Evolutionary conservation across 1,140 invertebrate genomes (phyloP).

Genomic region (Potamilus streckersoni): DNA sequence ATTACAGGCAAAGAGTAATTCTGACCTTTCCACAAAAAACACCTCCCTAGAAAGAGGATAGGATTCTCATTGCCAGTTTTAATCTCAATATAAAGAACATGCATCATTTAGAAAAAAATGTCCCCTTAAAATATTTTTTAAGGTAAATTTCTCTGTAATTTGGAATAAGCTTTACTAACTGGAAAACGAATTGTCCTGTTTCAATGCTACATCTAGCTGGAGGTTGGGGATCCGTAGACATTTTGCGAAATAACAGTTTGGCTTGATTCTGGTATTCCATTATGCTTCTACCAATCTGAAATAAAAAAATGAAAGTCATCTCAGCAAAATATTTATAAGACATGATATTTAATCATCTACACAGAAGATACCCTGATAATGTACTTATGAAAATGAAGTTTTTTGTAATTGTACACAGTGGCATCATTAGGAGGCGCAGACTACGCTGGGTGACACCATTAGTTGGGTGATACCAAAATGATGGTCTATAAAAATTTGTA

Average conservation of each 20-base stretch:
- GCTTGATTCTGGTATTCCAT: constrained; percentile 99
- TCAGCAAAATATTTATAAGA: too few relatives aligned
- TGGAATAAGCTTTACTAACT: constrained; percentile 79
- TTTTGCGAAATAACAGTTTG: constrained; percentile 97
- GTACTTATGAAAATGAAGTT: too few relatives aligned
- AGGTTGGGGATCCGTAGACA: constrained; percentile 73
- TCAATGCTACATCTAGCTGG: constrained; percentile 94
- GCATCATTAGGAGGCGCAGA: too few relatives aligned
- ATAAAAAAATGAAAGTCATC: constrained; percentile 30
- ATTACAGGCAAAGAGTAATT: too few relatives aligned
- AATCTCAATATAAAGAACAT: background rate
- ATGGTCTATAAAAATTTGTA: too few relatives aligned
- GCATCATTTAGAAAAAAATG: background rate
- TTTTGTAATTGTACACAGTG: too few relatives aligned
- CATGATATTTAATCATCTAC: too few relatives aligned
- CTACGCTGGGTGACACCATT: too few relatives aligned
- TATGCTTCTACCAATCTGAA: constrained; percentile 88
- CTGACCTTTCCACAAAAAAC: too few relatives aligned
- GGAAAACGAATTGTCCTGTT: constrained; percentile 96
- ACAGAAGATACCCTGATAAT: too few relatives aligned
- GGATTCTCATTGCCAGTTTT: background rate
- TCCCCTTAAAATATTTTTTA: background rate
- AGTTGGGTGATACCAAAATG: too few relatives aligned
- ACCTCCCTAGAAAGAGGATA: background rate
- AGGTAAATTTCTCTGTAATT: too few relatives aligned